phyloP scores from a whole-genome alignment of 23 tunicate genomes.

The Phallusia fumigata region DNA sequence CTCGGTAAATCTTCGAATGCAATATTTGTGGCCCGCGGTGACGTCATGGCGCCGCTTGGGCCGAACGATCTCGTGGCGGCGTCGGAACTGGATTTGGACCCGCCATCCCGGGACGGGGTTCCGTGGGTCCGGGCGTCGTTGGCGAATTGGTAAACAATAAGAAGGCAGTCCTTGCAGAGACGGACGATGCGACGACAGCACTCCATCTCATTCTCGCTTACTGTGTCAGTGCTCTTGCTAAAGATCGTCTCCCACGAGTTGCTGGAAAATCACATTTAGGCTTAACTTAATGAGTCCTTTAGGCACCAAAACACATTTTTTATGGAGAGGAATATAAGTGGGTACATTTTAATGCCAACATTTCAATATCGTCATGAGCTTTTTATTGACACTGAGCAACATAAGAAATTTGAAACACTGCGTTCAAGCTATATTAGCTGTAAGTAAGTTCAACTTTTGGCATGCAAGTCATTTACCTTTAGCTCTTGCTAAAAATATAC shows the following conservation, averaged over 20 bases:
- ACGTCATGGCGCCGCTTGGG: not conserved
- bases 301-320: not conserved
- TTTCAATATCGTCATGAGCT: no score
- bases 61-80: not conserved
- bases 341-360: no score
- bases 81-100: not conserved
- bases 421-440: no score
- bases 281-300: not conserved
- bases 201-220: conserved; percentile 52
- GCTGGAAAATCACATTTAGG: conserved; percentile 17
- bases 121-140: conserved; percentile 41
- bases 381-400: no score
- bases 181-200: conserved; percentile 69
- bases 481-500: no score
- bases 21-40: not conserved
- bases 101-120: not conserved
- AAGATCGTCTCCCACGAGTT: conserved; percentile 84
- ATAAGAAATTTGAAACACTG: not conserved
- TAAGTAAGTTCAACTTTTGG: no score
- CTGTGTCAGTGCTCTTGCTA: conserved; percentile 73
- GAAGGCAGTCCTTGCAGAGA: conserved; percentile 82
- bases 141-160: conserved; percentile 84
- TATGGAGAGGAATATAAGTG: no score
- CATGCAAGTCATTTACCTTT: no score
- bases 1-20: conserved; percentile 21